phyloP scores from a whole-genome alignment of 2,797 vertebrate species.

The Orestias chungarensis region DNA sequence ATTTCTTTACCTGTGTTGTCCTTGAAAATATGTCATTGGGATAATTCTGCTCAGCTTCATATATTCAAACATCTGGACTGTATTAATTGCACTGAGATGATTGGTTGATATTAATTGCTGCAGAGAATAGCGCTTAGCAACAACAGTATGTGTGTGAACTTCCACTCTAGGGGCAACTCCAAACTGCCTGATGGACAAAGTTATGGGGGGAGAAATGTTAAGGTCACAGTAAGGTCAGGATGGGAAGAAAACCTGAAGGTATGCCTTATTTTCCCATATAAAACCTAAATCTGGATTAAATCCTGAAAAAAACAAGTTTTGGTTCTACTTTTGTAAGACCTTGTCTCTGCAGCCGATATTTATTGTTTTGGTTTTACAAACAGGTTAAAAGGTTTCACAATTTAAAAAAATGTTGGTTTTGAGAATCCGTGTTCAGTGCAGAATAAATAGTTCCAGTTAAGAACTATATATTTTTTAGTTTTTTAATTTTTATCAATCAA shows the following conservation, averaged over 20 bases:
- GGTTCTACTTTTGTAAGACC: background rate
- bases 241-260: slow-evolving; percentile 13
- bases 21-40: slow-evolving; percentile 43
- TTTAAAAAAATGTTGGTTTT: background rate
- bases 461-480: too few species aligned
- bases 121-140: slow-evolving; percentile 11
- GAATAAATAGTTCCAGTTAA: background rate
- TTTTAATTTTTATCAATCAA: background rate
- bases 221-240: slow-evolving; percentile 74
- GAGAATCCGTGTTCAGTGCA: background rate
- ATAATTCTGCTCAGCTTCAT: slow-evolving; percentile 39
- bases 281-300: too few species aligned
- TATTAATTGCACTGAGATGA: slow-evolving; percentile 38
- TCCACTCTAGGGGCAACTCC: slow-evolving; percentile 11
- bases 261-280: too few species aligned
- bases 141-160: slow-evolving; percentile 13
- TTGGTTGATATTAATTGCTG: slow-evolving; percentile 22
- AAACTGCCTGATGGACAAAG: slow-evolving; percentile 47
- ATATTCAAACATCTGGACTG: slow-evolving; percentile 36
- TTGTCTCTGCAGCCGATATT: background rate
- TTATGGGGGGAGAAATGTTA: slow-evolving; percentile 56
- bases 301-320: background rate
- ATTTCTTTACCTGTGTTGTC: slow-evolving; percentile 38
- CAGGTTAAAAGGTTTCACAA: background rate
- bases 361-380: background rate